A percentile compares a stretch with the other conserved stretches of the same genome.
Conservation (phyloP, 2,113 vertebrate genomes). For the Baryphthengus martii region DNA sequence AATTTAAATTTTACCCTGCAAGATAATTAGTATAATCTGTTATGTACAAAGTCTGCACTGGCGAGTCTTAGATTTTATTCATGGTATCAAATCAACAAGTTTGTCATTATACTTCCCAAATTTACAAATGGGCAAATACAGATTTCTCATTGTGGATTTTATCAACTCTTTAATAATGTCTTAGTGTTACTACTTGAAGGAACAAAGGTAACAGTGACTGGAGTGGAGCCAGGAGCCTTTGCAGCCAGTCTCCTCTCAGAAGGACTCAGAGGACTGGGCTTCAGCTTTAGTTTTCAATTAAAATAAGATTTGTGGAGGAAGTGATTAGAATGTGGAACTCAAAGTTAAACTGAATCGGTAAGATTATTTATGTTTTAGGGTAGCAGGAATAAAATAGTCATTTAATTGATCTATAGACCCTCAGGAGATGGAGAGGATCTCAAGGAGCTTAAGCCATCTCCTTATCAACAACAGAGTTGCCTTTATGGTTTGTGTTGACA, state of each 20-base stretch:
- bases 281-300: background rate
- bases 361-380: background rate
- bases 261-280: background rate
- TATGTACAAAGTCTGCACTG: slow-evolving; percentile 33
- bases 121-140: slow-evolving; percentile 49
- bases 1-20: slow-evolving; percentile 37
- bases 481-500: background rate
- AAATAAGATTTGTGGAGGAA: background rate
- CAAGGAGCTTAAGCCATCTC: background rate
- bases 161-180: background rate
- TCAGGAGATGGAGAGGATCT: background rate
- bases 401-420: background rate
- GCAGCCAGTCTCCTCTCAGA: background rate
- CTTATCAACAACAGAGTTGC: background rate
- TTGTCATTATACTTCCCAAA: slow-evolving; percentile 42
- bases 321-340: background rate
- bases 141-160: slow-evolving; percentile 45
- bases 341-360: background rate
- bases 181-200: background rate
- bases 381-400: background rate
- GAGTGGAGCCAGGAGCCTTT: background rate
- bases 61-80: slow-evolving; percentile 49
- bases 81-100: slow-evolving; percentile 48
- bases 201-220: background rate
- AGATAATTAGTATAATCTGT: slow-evolving; percentile 60